These are phyloP conservation scores for Variabilichromis moorii DNA, from an alignment of 2,113 vertebrate genomes.

Conservation along the genomic window DNA sequence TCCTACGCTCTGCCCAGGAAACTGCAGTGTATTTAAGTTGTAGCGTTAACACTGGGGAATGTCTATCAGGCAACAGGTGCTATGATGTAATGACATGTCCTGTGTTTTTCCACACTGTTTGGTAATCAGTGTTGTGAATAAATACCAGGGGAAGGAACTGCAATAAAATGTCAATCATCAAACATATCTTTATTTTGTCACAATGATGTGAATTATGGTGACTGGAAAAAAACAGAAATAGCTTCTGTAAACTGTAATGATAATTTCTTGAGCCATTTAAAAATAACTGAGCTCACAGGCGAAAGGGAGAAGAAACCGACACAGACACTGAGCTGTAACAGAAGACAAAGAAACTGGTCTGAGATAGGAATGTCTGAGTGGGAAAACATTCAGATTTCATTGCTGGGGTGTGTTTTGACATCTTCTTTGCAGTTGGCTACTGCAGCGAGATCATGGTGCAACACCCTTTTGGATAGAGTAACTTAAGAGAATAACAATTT, in stretches of 20 bases:
- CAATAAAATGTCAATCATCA: background rate
- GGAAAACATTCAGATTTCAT: slow-evolving; percentile 41
- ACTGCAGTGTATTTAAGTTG: background rate
- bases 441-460: background rate
- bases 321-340: background rate
- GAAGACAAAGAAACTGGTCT: slow-evolving; percentile 36
- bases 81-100: background rate
- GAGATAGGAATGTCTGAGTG: slow-evolving; percentile 46
- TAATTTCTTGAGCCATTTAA: background rate
- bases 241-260: slow-evolving; percentile 12
- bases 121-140: background rate
- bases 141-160: background rate
- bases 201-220: background rate
- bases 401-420: slow-evolving; percentile 27
- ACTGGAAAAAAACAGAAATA: background rate
- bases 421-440: slow-evolving; percentile 38
- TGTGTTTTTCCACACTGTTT: background rate
- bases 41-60: slow-evolving; percentile 2
- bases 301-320: background rate
- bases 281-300: background rate
- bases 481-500: background rate
- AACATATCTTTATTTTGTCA: background rate
- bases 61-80: slow-evolving; percentile 36
- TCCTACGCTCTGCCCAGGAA: background rate
- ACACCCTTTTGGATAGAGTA: background rate